Base-by-base conservation (phyloP, 2,797 vertebrate genomes). In the Pseudomugil tenellus region DNA sequence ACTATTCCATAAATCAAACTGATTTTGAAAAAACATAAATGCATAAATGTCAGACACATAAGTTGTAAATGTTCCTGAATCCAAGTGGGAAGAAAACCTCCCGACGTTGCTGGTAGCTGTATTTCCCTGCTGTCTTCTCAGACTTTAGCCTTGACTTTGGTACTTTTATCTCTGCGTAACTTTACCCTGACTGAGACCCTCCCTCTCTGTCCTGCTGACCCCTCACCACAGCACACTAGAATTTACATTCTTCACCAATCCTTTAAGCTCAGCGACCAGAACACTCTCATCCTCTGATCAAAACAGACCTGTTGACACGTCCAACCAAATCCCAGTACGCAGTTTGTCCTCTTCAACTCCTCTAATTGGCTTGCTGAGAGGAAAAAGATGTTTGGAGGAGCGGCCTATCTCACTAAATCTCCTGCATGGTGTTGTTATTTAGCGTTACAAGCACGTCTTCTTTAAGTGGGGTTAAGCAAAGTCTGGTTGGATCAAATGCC, bases 211-310 rank as follows among this genome's bases (percentile, higher is more conserved):
- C 80, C 78, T 72, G 6, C 51, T 56, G 21, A 84, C 74, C 79
- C 73, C 37, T 59, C 25, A 59, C 58, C 29, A 29, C 23, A 75
- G 79, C 83, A 56, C 81, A 83, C 83, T 84, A 83, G 87, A 84
- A 89, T 90, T 86, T 87, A 92, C 91, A 93, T 94, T 94, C 91
- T 92, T 91, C 63, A 59, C 31, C 78, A 89, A 93, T 91, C 93
- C 92, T 87, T 93, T 93, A 94, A 94, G 92, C 93, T 92, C 57
- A 13, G 63, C 52, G 25, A 86, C 87, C 87, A 84, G 72, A 72
- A 88, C 52, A 48, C 71, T 77, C 87, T 87, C 83, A 85, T 85
- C 90, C 90, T 81, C 86, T 84, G 90, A 92, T 93, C 89, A 93
- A 90, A 93, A 93, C 92, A 92, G 76, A 84, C 77, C 84, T 89